Conservation (phyloP, 2,113 vertebrate genomes). For the Ariopsis seemanni region DNA sequence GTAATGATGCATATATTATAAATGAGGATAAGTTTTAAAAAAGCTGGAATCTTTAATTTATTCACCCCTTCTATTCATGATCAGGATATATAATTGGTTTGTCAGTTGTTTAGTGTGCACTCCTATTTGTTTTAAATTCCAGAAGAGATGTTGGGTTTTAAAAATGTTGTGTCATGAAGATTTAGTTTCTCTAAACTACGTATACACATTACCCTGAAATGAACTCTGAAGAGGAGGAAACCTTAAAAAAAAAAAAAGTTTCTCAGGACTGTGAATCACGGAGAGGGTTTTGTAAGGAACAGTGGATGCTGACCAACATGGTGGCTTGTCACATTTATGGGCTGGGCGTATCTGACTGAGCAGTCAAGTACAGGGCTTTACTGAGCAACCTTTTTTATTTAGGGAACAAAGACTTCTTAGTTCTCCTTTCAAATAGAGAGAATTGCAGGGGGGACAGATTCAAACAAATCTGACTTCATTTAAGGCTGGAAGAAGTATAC, state of each 20-base stretch:
- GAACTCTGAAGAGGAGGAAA: neutral
- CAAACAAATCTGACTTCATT: neutral
- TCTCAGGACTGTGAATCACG: constrained; percentile 28
- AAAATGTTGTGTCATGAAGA: neutral
- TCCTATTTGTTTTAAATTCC: neutral
- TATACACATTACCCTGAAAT: neutral
- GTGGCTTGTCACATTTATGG: constrained; percentile 23
- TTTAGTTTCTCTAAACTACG: neutral
- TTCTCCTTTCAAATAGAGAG: neutral
- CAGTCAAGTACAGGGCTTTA: neutral
- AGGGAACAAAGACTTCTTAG: constrained; percentile 21
- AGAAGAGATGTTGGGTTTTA: neutral
- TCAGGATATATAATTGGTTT: neutral
- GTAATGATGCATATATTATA: neutral
- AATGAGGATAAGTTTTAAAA: neutral
- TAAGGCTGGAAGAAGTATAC: neutral
- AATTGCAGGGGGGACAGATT: neutral
- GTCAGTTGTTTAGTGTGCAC: neutral
- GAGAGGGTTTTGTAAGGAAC: neutral
- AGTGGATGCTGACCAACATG: neutral
- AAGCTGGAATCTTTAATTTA: neutral
- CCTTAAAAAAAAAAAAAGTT: neutral
- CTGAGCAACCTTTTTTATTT: constrained; percentile 14
- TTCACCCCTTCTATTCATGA: neutral
- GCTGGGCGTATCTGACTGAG: constrained; percentile 10